Base-by-base conservation (phyloP, 2,113 vertebrate species). In the Parotia lawesii region DNA sequence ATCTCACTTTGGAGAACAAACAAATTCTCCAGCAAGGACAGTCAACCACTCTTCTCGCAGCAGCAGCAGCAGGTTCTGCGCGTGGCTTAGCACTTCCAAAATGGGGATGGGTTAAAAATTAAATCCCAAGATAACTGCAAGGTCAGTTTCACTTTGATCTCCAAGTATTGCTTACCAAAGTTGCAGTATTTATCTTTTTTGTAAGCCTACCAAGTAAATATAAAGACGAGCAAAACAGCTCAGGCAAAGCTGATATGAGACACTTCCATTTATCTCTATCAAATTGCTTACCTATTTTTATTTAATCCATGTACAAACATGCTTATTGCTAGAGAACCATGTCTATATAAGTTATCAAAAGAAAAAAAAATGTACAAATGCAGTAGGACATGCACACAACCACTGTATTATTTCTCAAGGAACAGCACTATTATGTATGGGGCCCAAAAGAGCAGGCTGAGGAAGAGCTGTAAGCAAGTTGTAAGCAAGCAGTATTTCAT, bases 61-160 rank as follows among this genome's bases (percentile, higher is more conserved):
- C 3, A 3, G 19, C 53, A 58, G 31, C 8, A 3, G 53, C 5
- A 19, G 40, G 23, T 47, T 66, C 24, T 51, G 58, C 0, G 0
- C 2, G 1, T 25, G 17, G 23, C 7, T 94, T 44, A 42, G 38
- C 15, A 11, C 22, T 75, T 84, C 29, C n/a, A 69, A 89, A 93
- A 57, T 10, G 27, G 8, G 51, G 6, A 20, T 38, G 15, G 16
- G 12, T 66, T 80, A 90, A 72, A 80, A 62, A 57, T 81, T 79
- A 78, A 92, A 87, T 27, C 21, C n/a, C 2, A 4, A 45, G 48
- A 57, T 29, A 84, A 80, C 24, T 35, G 18, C 8, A 35, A 77
- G 53, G 45, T 54, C 53, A 72, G 27, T 61, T 82, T 85, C 8
- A 2, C 70, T 83, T 83, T 75, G 13, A 50, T 87, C 31, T 56